phyloP scores from a whole-genome alignment of 1,140 invertebrate genomes.

The Pseudomyrmex sp. region DNA sequence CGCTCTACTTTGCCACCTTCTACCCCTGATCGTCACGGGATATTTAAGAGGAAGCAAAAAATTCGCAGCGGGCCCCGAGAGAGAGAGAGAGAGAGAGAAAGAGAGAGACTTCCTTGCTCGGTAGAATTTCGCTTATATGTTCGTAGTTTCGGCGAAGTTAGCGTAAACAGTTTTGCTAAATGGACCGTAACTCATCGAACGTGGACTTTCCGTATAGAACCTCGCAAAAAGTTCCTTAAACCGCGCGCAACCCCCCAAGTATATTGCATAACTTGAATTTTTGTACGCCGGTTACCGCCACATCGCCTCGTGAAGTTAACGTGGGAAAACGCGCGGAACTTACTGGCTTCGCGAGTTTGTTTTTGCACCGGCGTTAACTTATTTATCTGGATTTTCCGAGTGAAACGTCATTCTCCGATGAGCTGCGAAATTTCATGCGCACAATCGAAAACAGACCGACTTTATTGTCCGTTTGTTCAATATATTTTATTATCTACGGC shows the following conservation, averaged over 20 bases:
- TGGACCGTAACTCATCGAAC: conserved; percentile 58
- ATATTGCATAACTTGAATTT: conserved; percentile 61
- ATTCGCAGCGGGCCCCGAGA: neutral
- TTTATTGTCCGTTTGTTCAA: too few relatives aligned
- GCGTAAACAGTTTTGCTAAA: conserved; percentile 58
- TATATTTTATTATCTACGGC: too few relatives aligned
- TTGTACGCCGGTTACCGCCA: conserved; percentile 3
- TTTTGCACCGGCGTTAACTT: conserved; percentile 17
- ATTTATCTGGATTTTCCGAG: conserved; percentile 40
- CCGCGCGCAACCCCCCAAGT: neutral
- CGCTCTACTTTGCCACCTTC: neutral
- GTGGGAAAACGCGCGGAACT: conserved; percentile 36
- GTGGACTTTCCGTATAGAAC: conserved; percentile 49
- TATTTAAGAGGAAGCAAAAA: neutral
- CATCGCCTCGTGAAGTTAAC: conserved; percentile 29
- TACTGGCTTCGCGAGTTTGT: conserved; percentile 19
- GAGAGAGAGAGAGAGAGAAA: neutral
- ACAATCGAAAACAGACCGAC: too few relatives aligned
- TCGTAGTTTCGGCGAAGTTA: conserved; percentile 45
- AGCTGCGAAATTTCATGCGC: conserved; percentile 5
- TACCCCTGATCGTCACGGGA: neutral
- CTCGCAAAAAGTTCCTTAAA: conserved; percentile 41
- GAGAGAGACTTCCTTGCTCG: conserved; percentile 11
- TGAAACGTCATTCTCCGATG: neutral
- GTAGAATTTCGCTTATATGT: conserved; percentile 52